phyloP scores from a whole-genome alignment of 2,888 invertebrate species.

The Diadegma fenestrale region DNA sequence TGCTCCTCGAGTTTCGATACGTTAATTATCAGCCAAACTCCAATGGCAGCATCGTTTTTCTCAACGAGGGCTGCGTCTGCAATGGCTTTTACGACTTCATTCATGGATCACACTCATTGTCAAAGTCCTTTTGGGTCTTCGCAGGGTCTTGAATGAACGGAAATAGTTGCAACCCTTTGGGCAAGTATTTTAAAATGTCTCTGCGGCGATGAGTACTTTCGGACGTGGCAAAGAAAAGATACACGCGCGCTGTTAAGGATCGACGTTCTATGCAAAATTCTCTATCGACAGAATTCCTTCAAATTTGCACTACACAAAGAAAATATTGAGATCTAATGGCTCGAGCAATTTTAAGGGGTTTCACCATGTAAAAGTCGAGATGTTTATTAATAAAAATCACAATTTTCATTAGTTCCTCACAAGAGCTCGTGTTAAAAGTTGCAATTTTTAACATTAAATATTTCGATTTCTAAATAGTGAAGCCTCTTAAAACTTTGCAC shows the following conservation, averaged over 20 bases:
- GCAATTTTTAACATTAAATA: no score
- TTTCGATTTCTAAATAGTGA: no score
- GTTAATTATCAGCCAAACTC: conserved; percentile 51
- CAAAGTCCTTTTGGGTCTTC: conserved; percentile 66
- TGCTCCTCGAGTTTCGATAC: conserved; percentile 17
- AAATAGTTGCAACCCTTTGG: conserved; percentile 51
- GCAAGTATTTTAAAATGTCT: conserved; percentile 6
- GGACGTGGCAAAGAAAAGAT: neutral
- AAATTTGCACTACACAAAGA: no score
- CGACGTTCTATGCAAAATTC: no score
- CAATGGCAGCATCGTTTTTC: conserved; percentile 32
- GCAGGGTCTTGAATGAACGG: conserved; percentile 58
- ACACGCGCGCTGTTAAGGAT: neutral
- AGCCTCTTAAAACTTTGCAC: no score
- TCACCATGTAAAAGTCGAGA: no score
- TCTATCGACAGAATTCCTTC: no score
- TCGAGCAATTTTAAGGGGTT: no score
- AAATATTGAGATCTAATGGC: no score
- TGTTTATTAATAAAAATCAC: no score
- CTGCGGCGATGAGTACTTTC: neutral
- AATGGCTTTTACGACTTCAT: conserved; percentile 60
- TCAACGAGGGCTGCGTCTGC: conserved; percentile 17
- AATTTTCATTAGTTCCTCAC: no score
- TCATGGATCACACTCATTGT: conserved; percentile 34
- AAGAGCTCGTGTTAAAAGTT: no score